Percentiles rank a stretch among this genome's conserved stretches.
Conservation (phyloP, 2,113 vertebrate species). For the Prunella fulvescens region DNA sequence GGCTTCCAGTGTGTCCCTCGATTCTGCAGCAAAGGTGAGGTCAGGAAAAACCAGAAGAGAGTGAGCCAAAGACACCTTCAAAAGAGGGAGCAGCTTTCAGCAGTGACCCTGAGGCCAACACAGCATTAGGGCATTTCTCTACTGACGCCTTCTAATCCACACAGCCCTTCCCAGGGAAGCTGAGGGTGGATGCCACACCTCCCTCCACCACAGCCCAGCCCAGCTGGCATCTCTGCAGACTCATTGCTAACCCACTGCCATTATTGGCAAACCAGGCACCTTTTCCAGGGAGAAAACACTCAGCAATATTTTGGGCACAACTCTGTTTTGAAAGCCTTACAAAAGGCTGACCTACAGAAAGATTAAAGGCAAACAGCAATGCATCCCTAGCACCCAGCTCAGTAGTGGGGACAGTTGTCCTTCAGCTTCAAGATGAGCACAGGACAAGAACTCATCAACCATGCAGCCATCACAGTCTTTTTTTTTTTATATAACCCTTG, state of each 20-base stretch:
- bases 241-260: not conserved
- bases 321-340: not conserved
- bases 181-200: not conserved
- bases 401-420: not conserved
- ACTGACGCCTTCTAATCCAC: not conserved
- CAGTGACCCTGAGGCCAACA: not conserved
- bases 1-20: not conserved
- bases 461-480: rapidly evolving
- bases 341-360: not conserved
- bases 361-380: not conserved
- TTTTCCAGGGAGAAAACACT: not conserved
- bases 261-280: not conserved
- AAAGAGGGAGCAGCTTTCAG: not conserved
- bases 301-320: not conserved
- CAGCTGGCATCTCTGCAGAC: not conserved
- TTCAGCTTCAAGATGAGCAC: not conserved
- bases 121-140: not conserved
- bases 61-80: not conserved
- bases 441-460: not conserved
- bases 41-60: not conserved
- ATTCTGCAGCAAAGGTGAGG: not conserved
- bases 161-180: not conserved
- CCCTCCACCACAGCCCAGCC: not conserved
- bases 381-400: not conserved
- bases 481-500: not conserved